These are phyloP conservation scores for Rhogogaster chlorosoma DNA, from an alignment of 2,888 invertebrate species.

Conservation along the genomic window DNA sequence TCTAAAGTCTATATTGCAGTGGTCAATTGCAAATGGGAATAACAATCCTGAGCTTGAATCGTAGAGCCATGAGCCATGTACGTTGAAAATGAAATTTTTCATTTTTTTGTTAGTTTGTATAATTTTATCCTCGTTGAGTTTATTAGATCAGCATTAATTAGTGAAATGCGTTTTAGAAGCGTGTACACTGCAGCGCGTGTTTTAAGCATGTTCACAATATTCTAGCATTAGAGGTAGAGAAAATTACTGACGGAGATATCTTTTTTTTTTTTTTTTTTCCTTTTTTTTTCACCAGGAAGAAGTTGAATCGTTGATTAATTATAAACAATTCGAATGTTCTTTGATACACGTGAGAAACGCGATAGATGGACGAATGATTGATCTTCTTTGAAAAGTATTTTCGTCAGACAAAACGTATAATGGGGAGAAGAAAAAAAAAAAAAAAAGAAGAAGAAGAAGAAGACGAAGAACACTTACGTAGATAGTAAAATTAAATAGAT, in stretches of 20 bases:
- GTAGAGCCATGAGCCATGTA: too few relatives aligned
- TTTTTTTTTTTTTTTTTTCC: neutral
- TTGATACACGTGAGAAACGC: neutral
- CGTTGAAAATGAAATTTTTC: neutral
- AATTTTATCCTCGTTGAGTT: neutral
- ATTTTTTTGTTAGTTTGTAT: neutral
- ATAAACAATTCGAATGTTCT: neutral
- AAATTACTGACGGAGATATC: conserved; percentile 15
- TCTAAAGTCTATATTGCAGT: neutral
- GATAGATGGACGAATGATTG: neutral
- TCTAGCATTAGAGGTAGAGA: neutral
- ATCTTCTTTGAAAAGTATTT: neutral
- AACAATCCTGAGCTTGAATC: too few relatives aligned
- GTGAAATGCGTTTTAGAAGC: conserved; percentile 11
- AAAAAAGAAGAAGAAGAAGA: neutral
- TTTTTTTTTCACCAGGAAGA: neutral
- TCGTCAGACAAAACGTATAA: neutral
- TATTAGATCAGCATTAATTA: neutral
- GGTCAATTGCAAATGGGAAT: too few relatives aligned
- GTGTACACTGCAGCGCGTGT: conserved; percentile 5
- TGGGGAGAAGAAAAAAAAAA: neutral
- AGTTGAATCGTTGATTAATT: neutral
- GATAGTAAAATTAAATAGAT: neutral
- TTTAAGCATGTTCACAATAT: conserved; percentile 11
- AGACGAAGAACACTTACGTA: neutral